These are phyloP conservation scores for Himalopsyche tibetana DNA, from an alignment of 2,888 invertebrate species.

Conservation along the genomic window DNA sequence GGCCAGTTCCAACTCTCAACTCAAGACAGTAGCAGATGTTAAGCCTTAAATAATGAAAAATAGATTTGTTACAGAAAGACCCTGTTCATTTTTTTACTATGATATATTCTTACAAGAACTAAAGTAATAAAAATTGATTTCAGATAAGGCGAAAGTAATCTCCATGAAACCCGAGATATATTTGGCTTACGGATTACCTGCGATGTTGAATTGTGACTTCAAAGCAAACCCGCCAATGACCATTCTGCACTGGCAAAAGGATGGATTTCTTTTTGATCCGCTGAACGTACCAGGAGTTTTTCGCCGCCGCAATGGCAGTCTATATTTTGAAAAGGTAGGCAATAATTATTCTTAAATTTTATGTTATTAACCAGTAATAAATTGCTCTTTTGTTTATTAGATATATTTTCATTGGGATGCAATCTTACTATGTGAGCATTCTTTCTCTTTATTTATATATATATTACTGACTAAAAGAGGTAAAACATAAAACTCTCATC, in stretches of 20 bases:
- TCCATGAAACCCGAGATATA: constrained; percentile 90
- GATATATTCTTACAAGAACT: not conserved
- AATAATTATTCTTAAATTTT: not conserved
- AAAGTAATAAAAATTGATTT: constrained; percentile 66
- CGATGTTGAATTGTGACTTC: constrained; percentile 92
- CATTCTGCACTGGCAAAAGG: constrained; percentile 94
- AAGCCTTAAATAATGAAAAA: too few relatives aligned
- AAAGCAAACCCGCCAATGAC: constrained; percentile 94
- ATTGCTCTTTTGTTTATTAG: too few relatives aligned
- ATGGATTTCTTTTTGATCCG: constrained; percentile 92
- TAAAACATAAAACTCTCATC: too few relatives aligned
- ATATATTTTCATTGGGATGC: too few relatives aligned
- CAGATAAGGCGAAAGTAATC: constrained; percentile 94
- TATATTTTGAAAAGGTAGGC: constrained; percentile 83
- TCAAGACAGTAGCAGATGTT: too few relatives aligned
- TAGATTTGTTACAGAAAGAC: too few relatives aligned
- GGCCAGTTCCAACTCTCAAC: too few relatives aligned
- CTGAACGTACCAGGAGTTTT: constrained; percentile 93
- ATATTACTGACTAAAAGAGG: too few relatives aligned
- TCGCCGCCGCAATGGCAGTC: constrained; percentile 89
- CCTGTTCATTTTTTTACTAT: too few relatives aligned
- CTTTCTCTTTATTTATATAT: too few relatives aligned
- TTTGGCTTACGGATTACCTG: constrained; percentile 89
- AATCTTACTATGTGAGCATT: too few relatives aligned
- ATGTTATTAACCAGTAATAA: too few relatives aligned